Evolutionary conservation across 2,888 invertebrate species (phyloP).

Genomic region (Gordius sp.): DNA sequence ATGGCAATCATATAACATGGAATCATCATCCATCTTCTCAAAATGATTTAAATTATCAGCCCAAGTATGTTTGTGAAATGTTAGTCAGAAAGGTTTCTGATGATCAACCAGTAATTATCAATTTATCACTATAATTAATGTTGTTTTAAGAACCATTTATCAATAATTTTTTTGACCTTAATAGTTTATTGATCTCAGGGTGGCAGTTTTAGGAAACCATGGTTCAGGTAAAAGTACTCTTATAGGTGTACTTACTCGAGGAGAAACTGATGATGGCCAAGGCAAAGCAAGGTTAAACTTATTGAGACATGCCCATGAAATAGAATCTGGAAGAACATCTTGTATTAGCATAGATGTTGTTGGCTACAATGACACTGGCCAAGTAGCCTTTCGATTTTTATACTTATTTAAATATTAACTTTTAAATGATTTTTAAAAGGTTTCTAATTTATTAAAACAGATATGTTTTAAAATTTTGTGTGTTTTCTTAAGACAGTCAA

Average conservation of each 20-base stretch:
- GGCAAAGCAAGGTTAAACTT: conserved; percentile 78
- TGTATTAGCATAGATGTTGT: conserved; percentile 58
- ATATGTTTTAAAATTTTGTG: too few relatives aligned
- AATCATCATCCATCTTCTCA: neutral
- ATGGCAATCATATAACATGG: too few relatives aligned
- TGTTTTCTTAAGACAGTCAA: too few relatives aligned
- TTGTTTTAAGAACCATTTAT: neutral
- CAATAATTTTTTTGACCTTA: neutral
- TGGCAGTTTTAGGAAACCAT: conserved; percentile 74
- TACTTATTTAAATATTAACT: too few relatives aligned
- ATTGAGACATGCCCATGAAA: conserved; percentile 70
- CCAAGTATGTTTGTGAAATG: conserved; percentile 47
- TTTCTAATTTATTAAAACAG: too few relatives aligned
- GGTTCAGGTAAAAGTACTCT: conserved; percentile 91
- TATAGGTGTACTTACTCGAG: conserved; percentile 76
- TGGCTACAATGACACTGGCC: neutral
- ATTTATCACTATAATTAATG: too few relatives aligned
- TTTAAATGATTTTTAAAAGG: too few relatives aligned
- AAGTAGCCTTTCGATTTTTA: too few relatives aligned
- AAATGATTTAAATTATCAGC: conserved; percentile 18
- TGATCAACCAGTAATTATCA: conserved; percentile 27
- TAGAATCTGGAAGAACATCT: conserved; percentile 67
- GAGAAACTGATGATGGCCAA: conserved; percentile 73
- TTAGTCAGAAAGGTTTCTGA: conserved; percentile 48
- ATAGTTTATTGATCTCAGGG: conserved; percentile 46